Evolutionary conservation across 2,113 vertebrate genomes (phyloP).

Genomic region (Microtus oregoni): DNA sequence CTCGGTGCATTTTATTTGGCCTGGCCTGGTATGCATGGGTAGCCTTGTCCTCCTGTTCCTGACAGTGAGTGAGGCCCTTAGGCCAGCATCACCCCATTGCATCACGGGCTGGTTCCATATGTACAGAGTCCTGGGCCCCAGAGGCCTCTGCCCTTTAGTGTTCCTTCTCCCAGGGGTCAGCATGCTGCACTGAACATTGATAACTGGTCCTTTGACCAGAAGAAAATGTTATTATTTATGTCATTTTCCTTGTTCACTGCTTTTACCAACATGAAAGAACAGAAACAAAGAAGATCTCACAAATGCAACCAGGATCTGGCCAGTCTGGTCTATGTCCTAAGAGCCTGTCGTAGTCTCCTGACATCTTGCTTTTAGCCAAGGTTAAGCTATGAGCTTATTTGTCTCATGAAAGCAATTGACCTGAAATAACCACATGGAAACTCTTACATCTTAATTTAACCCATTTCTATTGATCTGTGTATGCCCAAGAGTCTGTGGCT

Average conservation of each 20-base stretch:
- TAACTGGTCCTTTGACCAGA: background rate
- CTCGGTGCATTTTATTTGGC: background rate
- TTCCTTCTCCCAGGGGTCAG: background rate
- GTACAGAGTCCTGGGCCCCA: fast-evolving
- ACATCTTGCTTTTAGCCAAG: background rate
- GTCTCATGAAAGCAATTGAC: background rate
- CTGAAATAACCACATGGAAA: no score
- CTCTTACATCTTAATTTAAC: no score
- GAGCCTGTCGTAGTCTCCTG: background rate
- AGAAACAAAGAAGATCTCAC: background rate
- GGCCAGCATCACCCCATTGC: fast-evolving
- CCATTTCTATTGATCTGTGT: no score
- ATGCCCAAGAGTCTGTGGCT: no score
- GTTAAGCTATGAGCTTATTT: background rate
- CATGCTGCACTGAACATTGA: background rate
- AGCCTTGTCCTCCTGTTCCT: fast-evolving
- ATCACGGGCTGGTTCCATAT: background rate
- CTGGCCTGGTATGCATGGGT: fast-evolving
- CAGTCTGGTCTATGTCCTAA: background rate
- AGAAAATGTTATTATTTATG: background rate
- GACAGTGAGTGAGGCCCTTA: no score
- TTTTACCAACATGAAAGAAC: background rate
- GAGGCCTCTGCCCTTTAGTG: background rate
- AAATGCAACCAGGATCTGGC: background rate
- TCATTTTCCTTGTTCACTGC: background rate